Evolutionary conservation across 2,888 invertebrate species (phyloP), one percentile per base, ranked within the genome.

Genomic region (Electrophaes corylata): DNA sequence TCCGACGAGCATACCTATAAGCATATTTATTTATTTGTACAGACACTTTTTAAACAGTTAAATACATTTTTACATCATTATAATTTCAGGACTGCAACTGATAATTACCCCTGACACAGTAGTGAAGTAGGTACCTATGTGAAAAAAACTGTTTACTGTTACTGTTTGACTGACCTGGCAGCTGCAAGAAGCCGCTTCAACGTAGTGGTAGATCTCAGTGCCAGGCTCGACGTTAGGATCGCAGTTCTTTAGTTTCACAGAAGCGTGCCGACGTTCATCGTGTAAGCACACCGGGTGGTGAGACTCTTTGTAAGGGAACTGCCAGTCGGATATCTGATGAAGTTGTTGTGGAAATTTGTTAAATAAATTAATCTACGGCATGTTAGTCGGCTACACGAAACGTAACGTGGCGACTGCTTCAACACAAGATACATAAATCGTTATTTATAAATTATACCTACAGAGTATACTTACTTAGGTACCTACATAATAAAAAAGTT

Each of bases 201-300:
- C 93, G 72, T 95, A 96, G 67, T 95, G 95, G 79, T 96, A 96
- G 33, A 94, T 90, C 33, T 95, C 94, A 0, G 96, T 95, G 46
- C 94, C 95, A 0, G 94, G 91, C 58, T 93, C 91, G 0, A 94
- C 95, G 6, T 94, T 95, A 0, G 94, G 94, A 75, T 97, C 96
- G 76, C 97, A 98, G 77, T 96, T 90, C 4, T 93, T 89, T 37
- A 97, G 88, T 44, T 92, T 93, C 0, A 94, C 94, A 12, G 94
- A 92, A 0, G 94, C 93, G 48, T 94, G 93, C 60, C 93, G 93
- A 2, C 95, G 91, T 0, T 94, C 94, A 0, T 94, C 95, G 79
- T 97, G 97, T 40, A 95, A 94, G 83, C 97, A 98, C 0, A 97
- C 97, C 0, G 96, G 96, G 80, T 98, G 97, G 71, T 94, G 94